Conservation (phyloP, 2,113 vertebrate genomes). For the Paradoxurus hermaphroditus region DNA sequence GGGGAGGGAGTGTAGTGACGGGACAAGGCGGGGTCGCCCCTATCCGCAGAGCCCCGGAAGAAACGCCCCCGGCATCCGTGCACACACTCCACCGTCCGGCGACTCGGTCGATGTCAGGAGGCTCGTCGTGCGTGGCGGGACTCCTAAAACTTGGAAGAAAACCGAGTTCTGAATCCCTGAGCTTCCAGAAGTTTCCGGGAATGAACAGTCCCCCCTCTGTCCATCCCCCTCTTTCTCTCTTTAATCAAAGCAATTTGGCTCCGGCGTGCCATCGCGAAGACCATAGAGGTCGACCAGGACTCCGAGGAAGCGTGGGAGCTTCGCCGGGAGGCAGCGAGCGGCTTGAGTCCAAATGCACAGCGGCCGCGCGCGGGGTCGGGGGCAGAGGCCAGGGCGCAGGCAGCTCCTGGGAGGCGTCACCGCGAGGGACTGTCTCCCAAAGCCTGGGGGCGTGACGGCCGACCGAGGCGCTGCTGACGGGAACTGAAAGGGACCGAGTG, state of each 20-base stretch:
- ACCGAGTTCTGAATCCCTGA: conserved; percentile 39
- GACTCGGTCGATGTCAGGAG: not conserved
- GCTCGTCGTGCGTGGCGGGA: conserved; percentile 11
- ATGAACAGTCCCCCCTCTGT: conserved; percentile 11
- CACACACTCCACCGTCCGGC: not conserved
- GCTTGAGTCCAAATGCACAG: not conserved
- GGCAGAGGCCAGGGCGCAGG: not conserved
- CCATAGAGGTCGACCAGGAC: not conserved
- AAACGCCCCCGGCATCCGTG: conserved; percentile 34
- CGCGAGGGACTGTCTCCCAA: not conserved
- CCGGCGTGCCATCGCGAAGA: not conserved
- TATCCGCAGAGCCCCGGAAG: conserved; percentile 18
- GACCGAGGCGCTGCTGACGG: conserved; percentile 43
- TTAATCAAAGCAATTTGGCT: conserved; percentile 43
- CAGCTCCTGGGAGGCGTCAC: not conserved
- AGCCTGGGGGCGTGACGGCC: conserved; percentile 45
- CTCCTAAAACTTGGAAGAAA: conserved; percentile 24
- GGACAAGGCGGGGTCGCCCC: not conserved
- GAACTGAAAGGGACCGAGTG: conserved; percentile 29
- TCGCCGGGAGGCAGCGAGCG: not conserved
- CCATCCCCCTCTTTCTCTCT: not conserved
- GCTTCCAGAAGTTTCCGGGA: conserved; percentile 52
- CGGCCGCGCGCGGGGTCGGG: not conserved
- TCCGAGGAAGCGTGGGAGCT: not conserved
- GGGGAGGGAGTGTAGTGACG: not conserved